Evolutionary conservation across 2,797 vertebrate species (phyloP), one percentile per base, ranked within the genome.

Genomic region (Aplochiton taeniatus): DNA sequence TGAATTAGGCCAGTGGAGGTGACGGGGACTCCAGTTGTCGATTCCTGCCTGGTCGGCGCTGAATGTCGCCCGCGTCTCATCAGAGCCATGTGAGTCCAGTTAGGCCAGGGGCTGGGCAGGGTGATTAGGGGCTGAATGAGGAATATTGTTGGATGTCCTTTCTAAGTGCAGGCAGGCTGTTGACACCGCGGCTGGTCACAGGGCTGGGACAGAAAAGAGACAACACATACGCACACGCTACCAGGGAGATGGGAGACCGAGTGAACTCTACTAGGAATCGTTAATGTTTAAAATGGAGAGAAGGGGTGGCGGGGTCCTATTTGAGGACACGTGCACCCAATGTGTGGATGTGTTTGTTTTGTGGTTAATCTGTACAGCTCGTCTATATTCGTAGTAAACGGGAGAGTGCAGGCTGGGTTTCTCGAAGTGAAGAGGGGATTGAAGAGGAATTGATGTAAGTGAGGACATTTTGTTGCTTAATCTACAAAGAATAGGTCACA

Each of bases 361-460:
- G 65, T 86, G 88, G 92, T 92, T 93, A 93, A 93, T 93, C 77
- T 92, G 88, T 93, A 89, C 71, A 70, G 76, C 58, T 66, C 8
- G 68, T 77, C 73, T 75, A 78, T 78, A 52, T 20, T 61, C 58
- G 59, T 75, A 87, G 88, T 88, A 83, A 83, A 81, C 59, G 11
- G 45, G 71, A 80, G 69, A 77, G 65, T 57, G 56, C 74, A 52
- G 48, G 52, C 74, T 78, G 78, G 78, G 85, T 81, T 83, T 80
- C 78, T 77, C 79, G 68, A 59, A 63, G 68, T 47, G 72, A 66
- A 14, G 71, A 74, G 57, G 69, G 77, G 74, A 67, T 68, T 19
- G 66, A 60, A 73, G 61, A 56, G 64, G 59, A 74, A 62, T 74
- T 71, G 60, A 80, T 63, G 88, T 85, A 66, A 89, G 89, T 87